Evolutionary conservation across 2,113 vertebrate genomes (phyloP), one percentile per base, ranked within the genome.

Genomic region (Dolichallabes microphthalmus): DNA sequence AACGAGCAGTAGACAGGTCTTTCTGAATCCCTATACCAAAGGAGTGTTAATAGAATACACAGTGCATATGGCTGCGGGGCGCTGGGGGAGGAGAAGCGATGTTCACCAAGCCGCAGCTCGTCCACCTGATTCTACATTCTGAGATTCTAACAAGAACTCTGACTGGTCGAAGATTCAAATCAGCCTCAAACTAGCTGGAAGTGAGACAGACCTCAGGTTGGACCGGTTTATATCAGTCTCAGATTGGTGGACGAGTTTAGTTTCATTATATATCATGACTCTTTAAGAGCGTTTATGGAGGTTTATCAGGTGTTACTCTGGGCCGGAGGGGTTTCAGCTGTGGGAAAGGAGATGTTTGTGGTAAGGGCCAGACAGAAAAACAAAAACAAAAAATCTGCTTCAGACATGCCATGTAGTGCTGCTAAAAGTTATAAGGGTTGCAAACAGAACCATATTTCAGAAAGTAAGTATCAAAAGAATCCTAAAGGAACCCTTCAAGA

Each of bases 51-150:
- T 53, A 32, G 27, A 32, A 60, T 55, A 79, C 53, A 58, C 75
- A 53, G 39, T 73, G 2, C n/a, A n/a, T 39, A 50, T 53, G 6
- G 9, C 45, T 10, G 50, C 73, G 32, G 75, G 14, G 50, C n/a
- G 9, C 4, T 12, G 3, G 55, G 1, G 19, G 27, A 11, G 27
- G 7, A 17, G 52, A 0, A 27, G 1, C 0, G 30, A 0, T 2
- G 8, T 20, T 39, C 35, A 20, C 17, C 15, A 39, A 68, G 14
- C 32, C 9, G 1, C 19, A 4, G 22, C 13, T 11, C 17, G 9
- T 69, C 30, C 7, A 35, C 8, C 19, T 17, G 10, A 15, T 45
- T 7, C 45, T 45, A 45, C 6, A 45, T 45, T 45, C 45, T 45
- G 45, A 45, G 45, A 45, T 45, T 45, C 45, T 45, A 45, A 45